Base-by-base conservation (phyloP, 2,888 invertebrate species). In the Eubasilissa splendida region DNA sequence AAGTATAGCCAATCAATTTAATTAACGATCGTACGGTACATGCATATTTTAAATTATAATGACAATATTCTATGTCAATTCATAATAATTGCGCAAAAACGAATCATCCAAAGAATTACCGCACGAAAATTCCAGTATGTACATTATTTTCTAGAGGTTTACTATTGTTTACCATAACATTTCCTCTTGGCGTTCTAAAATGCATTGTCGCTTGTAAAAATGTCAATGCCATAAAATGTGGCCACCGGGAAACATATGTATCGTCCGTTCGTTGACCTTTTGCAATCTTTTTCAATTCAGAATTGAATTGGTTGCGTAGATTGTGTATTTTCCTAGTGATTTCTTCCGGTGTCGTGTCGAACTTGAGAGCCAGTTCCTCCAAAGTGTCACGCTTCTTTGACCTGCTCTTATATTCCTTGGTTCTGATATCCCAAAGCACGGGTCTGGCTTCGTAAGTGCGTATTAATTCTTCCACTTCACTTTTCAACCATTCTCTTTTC, bases 291-390 rank as follows among this genome's bases (percentile, higher is more conserved):
- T 76, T 76, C n/a, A 63, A 12, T 53, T 76, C 76, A 3, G 76
- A 22, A 53, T 76, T 60, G n/a, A 63, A 76, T 54, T 76, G 76
- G 63, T 76, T 76, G 4, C 76, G 60, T 14, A 76, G 59, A 76
- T 76, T 76, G 65, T 65, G 65, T 22, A 76, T 76, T 42, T 76
- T 76, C 53, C 63, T 63, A 11, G 54, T 65, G 31, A 76, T 76
- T 65, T 76, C 63, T 54, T 76, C 76, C 42, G 76, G 76, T 63
- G 76, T 76, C 65, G 65, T 76, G 76, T 76, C 76, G 53, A 76
- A 76, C 53, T 76, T 63, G 53, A 65, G 76, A 52, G 76, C 76
- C 0, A 76, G 14, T 42, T 76, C 76, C 63, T 76, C 76, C 11
- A 63, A 11, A 22, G 63, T 52, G 22, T 63, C 31, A 9, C 63